Base-by-base conservation (phyloP, 2,113 vertebrate genomes). In the Eurystomus gularis region DNA sequence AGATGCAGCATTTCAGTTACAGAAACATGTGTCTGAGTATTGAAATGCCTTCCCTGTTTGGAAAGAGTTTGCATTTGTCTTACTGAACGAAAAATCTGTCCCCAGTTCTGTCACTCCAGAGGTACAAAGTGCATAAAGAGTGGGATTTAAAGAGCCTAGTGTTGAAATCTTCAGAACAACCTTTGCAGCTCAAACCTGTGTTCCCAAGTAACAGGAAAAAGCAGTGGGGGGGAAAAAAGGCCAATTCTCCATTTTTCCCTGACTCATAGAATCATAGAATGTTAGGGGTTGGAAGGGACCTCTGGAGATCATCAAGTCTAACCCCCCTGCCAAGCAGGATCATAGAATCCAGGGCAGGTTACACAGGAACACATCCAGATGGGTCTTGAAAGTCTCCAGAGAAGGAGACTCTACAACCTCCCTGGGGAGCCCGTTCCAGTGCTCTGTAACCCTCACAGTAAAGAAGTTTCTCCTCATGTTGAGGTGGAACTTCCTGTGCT, bases 161-260 rank as follows among this genome's bases (percentile, higher is more conserved):
- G 4, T 5, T 62, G 42, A 86, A 69, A 88, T 52, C 55, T 66
- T 88, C 40, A 62, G 24, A 85, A n/a, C 60, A 81, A 70, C 13
- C 28, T 28, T 82, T 48, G 52, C 17, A 81, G 37, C 16, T 86
- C 49, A 91, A 68, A 71, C 10, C 31, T 44, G 7, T 39, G 15
- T 81, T 94, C 55, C 21, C 21, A 90, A 68, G 35, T 54, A 37
- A 64, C 46, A 62, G 33, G 31, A 11, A 87, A 76, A 84, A 51
- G 9, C 15, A 5, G 13, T 0, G 3, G 3, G 5, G 2, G 1
- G 1, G 0, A 3, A 17, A 28, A 29, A 37, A 65, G 9, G n/a
- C 28, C 10, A 65, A 61, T 39, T 82, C 23, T 75, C 55, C 21
- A 28, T 73, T 81, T 35, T 54, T 42, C 31, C 46, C 28, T 79